Conservation (phyloP, 2,113 vertebrate species). For the Leptobrachium ailaonicum region DNA sequence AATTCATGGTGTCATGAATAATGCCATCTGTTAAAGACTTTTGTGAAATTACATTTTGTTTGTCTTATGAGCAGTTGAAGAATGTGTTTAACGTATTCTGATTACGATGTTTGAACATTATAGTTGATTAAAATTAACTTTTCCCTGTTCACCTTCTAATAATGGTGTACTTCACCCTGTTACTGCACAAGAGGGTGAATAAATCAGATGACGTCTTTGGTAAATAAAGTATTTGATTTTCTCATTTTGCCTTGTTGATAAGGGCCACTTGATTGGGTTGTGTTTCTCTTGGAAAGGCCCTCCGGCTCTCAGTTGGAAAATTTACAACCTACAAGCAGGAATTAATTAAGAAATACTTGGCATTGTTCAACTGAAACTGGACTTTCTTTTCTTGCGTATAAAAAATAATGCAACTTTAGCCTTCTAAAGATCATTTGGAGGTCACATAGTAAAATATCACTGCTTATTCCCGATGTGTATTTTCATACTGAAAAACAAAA, state of each 20-base stretch:
- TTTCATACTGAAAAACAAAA: too few relatives aligned
- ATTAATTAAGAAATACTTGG: slow-evolving; percentile 46
- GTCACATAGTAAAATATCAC: slow-evolving; percentile 12
- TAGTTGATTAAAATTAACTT: too few relatives aligned
- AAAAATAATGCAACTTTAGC: slow-evolving; percentile 6
- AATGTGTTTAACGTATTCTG: too few relatives aligned
- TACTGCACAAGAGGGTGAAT: background rate
- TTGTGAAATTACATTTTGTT: too few relatives aligned
- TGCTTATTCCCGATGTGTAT: background rate
- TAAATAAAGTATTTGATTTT: slow-evolving; percentile 11
- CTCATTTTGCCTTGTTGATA: background rate
- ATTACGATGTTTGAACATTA: too few relatives aligned
- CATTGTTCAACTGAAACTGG: slow-evolving; percentile 33
- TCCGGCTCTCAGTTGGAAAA: slow-evolving; percentile 14
- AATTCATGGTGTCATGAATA: too few relatives aligned
- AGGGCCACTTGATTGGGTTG: background rate
- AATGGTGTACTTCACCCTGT: too few relatives aligned
- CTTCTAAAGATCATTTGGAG: slow-evolving; percentile 27
- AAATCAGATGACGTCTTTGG: background rate
- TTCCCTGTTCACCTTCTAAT: too few relatives aligned
- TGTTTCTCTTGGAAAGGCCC: slow-evolving; percentile 20
- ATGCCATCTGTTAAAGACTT: too few relatives aligned
- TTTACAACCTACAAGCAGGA: slow-evolving; percentile 31
- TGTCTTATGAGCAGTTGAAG: too few relatives aligned
- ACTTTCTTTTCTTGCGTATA: slow-evolving; percentile 22